Percentiles rank a stretch among this genome's conserved stretches.
phyloP scores from a whole-genome alignment of 2,888 invertebrate genomes.

The Eilema caniola region DNA sequence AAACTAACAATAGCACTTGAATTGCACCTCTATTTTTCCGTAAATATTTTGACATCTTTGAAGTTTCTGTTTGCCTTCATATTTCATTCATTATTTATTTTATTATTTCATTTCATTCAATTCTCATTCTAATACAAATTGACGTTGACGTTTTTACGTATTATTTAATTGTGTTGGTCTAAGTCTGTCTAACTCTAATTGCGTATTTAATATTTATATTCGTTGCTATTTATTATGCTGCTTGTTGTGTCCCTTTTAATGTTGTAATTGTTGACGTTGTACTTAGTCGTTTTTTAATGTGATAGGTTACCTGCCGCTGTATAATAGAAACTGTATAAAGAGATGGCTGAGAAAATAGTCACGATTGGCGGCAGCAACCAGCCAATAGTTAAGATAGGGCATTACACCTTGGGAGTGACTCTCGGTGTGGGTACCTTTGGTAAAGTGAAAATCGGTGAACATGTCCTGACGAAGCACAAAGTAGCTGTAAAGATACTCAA shows the following conservation, averaged over 20 bases:
- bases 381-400: constrained; percentile 98
- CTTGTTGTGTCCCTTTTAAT: constrained; percentile 23
- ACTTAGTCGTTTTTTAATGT: constrained; percentile 42
- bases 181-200: constrained; percentile 15
- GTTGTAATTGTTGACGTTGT: constrained; percentile 23
- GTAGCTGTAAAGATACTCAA: constrained; percentile 99
- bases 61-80: neutral
- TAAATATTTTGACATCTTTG: neutral
- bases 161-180: neutral
- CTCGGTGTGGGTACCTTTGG: constrained; percentile 99
- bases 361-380: constrained; percentile 82
- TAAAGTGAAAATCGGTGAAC: constrained; percentile 99
- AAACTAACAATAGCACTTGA: no score
- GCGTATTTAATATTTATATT: constrained; percentile 25
- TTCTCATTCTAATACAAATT: neutral
- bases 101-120: neutral
- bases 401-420: constrained; percentile 95
- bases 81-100: neutral
- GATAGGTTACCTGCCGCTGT: constrained; percentile 20
- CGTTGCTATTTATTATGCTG: constrained; percentile 33
- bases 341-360: constrained; percentile 78
- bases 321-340: constrained; percentile 25
- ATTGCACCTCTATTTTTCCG: neutral
- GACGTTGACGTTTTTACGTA: neutral
- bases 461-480: constrained; percentile 98